These are phyloP conservation scores for Drosophila prosaltans DNA, from an alignment of 1,140 invertebrate genomes.

Conservation along the genomic window DNA sequence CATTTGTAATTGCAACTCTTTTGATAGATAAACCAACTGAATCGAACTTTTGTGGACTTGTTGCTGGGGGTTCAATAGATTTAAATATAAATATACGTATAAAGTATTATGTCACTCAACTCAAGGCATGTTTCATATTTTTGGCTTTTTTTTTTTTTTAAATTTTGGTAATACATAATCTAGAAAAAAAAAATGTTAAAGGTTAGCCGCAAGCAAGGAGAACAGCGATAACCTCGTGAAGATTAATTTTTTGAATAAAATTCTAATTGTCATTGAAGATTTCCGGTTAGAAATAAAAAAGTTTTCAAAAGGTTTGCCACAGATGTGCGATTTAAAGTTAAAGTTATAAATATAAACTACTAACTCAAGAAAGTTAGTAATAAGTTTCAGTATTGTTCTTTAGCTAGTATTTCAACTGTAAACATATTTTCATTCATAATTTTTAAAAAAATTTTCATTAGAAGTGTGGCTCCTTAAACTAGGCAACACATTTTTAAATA, in stretches of 20 bases:
- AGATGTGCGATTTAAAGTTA: background rate
- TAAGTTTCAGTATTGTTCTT: no score
- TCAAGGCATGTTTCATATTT: background rate
- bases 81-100: background rate
- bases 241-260: constrained; percentile 15
- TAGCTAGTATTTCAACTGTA: no score
- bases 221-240: constrained; percentile 48
- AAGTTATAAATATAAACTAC: background rate
- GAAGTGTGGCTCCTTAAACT: background rate
- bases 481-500: constrained; percentile 6
- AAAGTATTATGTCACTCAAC: constrained; percentile 12
- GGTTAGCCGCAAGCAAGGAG: constrained; percentile 46
- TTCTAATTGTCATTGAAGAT: constrained; percentile 50
- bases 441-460: background rate
- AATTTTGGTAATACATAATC: constrained; percentile 48
- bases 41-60: constrained; percentile 15
- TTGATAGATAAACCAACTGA: constrained; percentile 13
- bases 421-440: background rate
- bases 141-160: background rate
- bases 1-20: constrained; percentile 55
- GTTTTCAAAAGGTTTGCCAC: background rate
- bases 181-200: constrained; percentile 21
- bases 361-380: background rate
- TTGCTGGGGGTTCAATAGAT: constrained; percentile 30
- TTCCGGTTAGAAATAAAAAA: constrained; percentile 63